These are phyloP conservation scores for Lepilemur septentrionalis DNA, from an alignment of 2,797 vertebrate genomes.

Conservation along the genomic window DNA sequence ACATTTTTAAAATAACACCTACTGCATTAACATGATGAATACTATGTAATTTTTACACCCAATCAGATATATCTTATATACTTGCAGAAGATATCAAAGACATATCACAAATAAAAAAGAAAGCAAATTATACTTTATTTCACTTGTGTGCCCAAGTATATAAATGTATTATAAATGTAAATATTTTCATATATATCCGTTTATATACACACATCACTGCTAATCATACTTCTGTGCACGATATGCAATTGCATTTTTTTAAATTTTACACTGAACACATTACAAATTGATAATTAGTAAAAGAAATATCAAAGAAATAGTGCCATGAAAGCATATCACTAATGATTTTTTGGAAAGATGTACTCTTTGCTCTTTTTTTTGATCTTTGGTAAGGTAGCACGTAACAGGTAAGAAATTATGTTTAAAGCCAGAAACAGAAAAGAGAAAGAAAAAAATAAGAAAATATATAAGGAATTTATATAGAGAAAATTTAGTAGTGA, in stretches of 20 bases:
- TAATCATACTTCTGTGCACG: neutral
- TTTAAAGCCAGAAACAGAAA: constrained; percentile 5
- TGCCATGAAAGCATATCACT: neutral
- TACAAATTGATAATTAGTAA: neutral
- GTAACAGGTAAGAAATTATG: neutral
- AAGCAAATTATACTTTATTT: neutral
- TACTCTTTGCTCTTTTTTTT: neutral
- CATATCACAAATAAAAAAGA: neutral
- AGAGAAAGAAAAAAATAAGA: neutral
- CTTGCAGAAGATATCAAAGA: neutral
- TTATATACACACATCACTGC: neutral
- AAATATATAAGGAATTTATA: neutral
- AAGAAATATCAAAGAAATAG: neutral
- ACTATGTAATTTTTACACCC: neutral
- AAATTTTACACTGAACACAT: neutral
- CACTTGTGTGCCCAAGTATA: neutral
- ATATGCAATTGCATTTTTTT: neutral
- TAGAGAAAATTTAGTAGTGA: neutral
- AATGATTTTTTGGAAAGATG: neutral
- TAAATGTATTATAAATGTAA: neutral
- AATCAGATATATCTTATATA: neutral
- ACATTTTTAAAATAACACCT: neutral
- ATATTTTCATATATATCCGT: neutral
- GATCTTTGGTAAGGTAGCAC: neutral
- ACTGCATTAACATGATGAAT: neutral